Conservation (phyloP, 2,113 vertebrate genomes). For the Leucosticte australis region DNA sequence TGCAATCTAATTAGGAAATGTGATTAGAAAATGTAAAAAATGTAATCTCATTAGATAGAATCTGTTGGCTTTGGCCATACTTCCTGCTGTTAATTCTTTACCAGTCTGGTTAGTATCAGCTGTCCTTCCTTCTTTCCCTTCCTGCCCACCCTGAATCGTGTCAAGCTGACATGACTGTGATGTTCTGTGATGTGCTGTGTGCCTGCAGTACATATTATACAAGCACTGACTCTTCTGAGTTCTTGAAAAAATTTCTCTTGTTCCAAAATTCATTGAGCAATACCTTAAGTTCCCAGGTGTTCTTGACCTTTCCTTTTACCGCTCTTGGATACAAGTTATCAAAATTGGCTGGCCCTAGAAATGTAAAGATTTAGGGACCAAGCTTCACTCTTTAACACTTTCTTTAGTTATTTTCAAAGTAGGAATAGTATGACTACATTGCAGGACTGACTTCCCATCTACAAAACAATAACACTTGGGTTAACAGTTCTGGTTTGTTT, state of each 20-base stretch:
- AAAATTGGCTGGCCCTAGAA: neutral
- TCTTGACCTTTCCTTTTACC: neutral
- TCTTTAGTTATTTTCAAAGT: neutral
- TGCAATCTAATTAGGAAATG: constrained; percentile 31
- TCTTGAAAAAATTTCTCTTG: neutral
- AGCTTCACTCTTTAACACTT: neutral
- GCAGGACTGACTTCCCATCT: neutral
- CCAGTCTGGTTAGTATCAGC: constrained; percentile 35
- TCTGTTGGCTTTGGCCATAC: constrained; percentile 8
- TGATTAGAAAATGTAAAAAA: constrained; percentile 47
- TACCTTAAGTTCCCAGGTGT: neutral
- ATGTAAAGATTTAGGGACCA: neutral
- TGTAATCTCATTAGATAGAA: constrained; percentile 31
- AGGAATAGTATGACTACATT: neutral
- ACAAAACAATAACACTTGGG: neutral
- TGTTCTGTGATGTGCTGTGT: neutral
- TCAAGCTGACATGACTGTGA: neutral
- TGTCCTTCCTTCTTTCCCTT: neutral
- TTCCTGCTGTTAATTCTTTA: constrained; percentile 42
- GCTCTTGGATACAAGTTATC: neutral
- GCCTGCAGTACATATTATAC: too few species aligned
- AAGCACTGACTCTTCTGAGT: neutral
- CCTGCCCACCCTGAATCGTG: neutral
- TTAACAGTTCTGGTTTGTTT: neutral
- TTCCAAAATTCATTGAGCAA: neutral